phyloP scores from a whole-genome alignment of 2,797 vertebrate genomes.

The Eurystomus glaucurus region DNA sequence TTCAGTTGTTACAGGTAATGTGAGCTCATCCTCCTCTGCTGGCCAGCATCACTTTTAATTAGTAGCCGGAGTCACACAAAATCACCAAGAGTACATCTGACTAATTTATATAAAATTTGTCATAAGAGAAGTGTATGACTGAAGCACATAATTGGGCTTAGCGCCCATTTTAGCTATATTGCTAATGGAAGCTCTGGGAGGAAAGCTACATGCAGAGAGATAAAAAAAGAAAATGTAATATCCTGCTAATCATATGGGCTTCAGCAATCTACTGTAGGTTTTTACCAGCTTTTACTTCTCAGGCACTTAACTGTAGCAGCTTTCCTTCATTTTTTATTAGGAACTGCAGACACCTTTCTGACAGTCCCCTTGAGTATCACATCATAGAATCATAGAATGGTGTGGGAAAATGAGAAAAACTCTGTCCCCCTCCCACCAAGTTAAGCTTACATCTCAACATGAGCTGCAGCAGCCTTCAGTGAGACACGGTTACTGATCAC shows the following conservation, averaged over 20 bases:
- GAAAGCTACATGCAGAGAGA: not conserved
- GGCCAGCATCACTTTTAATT: not conserved
- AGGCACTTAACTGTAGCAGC: not conserved
- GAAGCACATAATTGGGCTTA: not conserved
- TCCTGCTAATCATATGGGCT: not conserved
- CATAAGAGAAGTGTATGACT: constrained; percentile 9
- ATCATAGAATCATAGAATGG: not conserved
- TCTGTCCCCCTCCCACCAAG: no score
- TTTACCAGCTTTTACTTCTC: not conserved
- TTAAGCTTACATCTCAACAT: no score
- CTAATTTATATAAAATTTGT: not conserved
- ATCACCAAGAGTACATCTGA: not conserved
- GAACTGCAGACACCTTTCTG: not conserved
- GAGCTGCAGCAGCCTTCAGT: no score
- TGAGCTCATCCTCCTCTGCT: not conserved
- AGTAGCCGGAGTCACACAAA: not conserved
- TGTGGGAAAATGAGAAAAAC: no score
- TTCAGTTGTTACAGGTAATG: fast-evolving
- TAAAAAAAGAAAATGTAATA: constrained; percentile 2
- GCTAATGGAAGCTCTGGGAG: not conserved
- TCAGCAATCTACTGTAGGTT: not conserved
- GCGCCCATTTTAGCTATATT: not conserved
- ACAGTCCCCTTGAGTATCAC: not conserved
- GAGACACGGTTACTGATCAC: no score
- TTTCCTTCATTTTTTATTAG: not conserved